These are phyloP conservation scores for Perodicticus potto DNA, from an alignment of 2,797 vertebrate genomes.

Conservation along the genomic window DNA sequence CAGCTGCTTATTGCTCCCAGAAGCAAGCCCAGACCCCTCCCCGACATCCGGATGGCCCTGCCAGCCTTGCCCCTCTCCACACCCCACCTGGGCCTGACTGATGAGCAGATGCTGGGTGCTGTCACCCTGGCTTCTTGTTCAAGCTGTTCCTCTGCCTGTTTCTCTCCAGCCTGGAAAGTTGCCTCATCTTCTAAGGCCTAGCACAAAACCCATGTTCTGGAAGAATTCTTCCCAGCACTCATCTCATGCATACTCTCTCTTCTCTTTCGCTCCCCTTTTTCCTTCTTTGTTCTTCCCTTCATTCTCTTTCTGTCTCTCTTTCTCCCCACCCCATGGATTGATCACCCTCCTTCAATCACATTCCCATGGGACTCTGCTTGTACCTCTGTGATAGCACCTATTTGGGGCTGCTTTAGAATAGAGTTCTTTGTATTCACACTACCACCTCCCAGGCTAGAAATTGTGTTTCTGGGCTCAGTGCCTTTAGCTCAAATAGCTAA, in stretches of 20 bases:
- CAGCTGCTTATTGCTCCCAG: neutral
- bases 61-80: neutral
- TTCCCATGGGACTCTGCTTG: neutral
- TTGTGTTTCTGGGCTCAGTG: neutral
- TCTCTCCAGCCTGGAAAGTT: neutral
- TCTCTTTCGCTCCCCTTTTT: too few species aligned
- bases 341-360: neutral
- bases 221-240: neutral
- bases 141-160: neutral
- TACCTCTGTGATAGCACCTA: neutral
- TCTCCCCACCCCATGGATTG: neutral
- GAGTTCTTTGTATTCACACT: neutral
- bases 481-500: too few species aligned
- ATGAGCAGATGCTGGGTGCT: neutral
- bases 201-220: neutral
- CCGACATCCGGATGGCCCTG: too few species aligned
- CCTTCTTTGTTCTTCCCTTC: fast-evolving
- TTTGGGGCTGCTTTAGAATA: neutral
- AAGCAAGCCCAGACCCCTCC: conserved; percentile 14
- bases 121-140: neutral
- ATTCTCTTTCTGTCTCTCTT: neutral
- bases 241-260: neutral
- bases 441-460: neutral
- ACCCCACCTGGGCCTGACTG: fast-evolving
- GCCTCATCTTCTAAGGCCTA: neutral